Conservation (phyloP, 2,888 invertebrate species). For the Geophilus truncorum region DNA sequence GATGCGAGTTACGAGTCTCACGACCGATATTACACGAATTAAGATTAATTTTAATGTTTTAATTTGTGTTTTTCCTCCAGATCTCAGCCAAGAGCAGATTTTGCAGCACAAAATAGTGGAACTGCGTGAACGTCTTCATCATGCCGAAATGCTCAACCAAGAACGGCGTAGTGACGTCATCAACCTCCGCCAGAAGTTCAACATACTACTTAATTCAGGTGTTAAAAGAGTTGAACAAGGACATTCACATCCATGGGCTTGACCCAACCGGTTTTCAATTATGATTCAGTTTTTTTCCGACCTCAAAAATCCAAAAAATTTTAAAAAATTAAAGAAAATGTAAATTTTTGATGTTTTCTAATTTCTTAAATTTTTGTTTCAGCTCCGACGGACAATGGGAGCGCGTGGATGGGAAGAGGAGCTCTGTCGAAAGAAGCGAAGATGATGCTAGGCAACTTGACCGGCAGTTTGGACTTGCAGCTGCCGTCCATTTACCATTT, state of each 20-base stretch:
- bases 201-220: conserved; percentile 44
- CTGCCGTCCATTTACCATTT: conserved; percentile 78
- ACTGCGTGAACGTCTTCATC: conserved; percentile 69
- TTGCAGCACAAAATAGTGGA: conserved; percentile 67
- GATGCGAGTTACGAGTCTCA: no score
- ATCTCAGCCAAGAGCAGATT: conserved; percentile 60
- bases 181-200: conserved; percentile 62
- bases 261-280: not conserved
- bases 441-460: conserved; percentile 48
- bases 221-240: conserved; percentile 10
- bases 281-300: not conserved
- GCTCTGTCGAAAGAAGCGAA: conserved; percentile 37
- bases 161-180: conserved; percentile 71
- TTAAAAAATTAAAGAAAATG: not conserved
- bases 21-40: no score
- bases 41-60: not conserved
- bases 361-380: not conserved
- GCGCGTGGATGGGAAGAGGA: conserved; percentile 36
- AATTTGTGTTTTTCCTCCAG: conserved; percentile 49
- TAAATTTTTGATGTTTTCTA: not conserved
- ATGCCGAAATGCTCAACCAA: conserved; percentile 71
- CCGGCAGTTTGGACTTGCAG: conserved; percentile 56
- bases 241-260: not conserved
- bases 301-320: not conserved
- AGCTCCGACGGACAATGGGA: conserved; percentile 34